A percentile compares a stretch with the other conserved stretches of the same genome.
Conservation (phyloP, 2,113 vertebrate genomes). For the Ctenodactylus gundi region DNA sequence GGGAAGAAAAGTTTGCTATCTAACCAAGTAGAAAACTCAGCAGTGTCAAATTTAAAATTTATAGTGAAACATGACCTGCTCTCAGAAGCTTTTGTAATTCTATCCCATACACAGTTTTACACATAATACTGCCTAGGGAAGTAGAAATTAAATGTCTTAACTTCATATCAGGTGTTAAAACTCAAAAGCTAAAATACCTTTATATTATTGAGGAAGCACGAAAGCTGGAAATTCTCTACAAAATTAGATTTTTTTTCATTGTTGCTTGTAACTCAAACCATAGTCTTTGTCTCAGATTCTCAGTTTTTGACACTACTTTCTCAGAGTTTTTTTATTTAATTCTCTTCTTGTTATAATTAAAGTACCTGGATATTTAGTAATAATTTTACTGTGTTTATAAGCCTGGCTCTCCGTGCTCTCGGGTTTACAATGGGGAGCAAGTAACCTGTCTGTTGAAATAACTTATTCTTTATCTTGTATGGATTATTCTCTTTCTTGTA, state of each 20-base stretch:
- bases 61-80: background rate
- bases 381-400: background rate
- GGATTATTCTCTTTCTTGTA: background rate
- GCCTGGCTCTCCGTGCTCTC: background rate
- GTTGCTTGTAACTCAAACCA: background rate
- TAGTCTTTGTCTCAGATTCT: slow-evolving; percentile 9
- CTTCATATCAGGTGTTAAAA: slow-evolving; percentile 32
- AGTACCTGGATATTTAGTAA: background rate
- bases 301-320: slow-evolving; percentile 23
- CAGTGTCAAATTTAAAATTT: slow-evolving; percentile 38
- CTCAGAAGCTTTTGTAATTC: slow-evolving; percentile 30
- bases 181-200: slow-evolving; percentile 27
- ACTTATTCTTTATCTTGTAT: background rate
- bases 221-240: slow-evolving; percentile 26
- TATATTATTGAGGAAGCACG: slow-evolving; percentile 10
- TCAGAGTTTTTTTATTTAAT: slow-evolving; percentile 11
- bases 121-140: background rate
- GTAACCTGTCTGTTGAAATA: background rate
- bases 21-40: background rate
- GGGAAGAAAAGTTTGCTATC: background rate
- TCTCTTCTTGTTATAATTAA: slow-evolving; percentile 25
- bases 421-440: background rate
- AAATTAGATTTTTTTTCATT: slow-evolving; percentile 37
- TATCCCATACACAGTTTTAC: background rate
- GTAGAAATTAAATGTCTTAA: slow-evolving; percentile 10